Evolutionary conservation across 1,140 invertebrate species (phyloP).

Genomic region (Drosophila kikkawai): DNA sequence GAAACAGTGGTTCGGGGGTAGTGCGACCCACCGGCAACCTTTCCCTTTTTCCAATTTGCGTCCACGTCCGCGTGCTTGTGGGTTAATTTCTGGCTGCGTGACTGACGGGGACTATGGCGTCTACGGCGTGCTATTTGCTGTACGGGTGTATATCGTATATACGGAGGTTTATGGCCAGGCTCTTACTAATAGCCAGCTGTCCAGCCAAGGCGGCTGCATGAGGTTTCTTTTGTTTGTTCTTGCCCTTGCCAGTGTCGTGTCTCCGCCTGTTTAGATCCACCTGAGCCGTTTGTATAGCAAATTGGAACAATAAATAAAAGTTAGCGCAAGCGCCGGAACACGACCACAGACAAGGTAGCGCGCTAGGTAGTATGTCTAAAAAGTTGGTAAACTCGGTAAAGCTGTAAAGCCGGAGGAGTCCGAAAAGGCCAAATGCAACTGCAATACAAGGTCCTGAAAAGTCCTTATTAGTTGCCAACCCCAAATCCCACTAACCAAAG

Average conservation of each 20-base stretch:
- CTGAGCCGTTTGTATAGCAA: slow-evolving; percentile 34
- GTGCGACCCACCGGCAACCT: slow-evolving; percentile 12
- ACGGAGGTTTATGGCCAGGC: slow-evolving; percentile 22
- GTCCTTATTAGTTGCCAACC: slow-evolving; percentile 7
- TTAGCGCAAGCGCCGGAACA: slow-evolving; percentile 48
- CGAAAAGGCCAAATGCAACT: slow-evolving; percentile 34
- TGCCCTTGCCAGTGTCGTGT: slow-evolving; percentile 16
- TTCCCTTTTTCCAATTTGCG: slow-evolving; percentile 46
- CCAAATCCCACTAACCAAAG: neutral
- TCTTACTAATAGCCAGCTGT: slow-evolving; percentile 41
- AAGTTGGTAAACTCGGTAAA: slow-evolving; percentile 2
- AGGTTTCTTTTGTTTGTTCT: slow-evolving; percentile 27
- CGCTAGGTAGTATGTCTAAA: slow-evolving; percentile 3
- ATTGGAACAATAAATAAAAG: slow-evolving; percentile 54
- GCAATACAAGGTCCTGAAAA: slow-evolving; percentile 33
- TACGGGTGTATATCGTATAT: slow-evolving; percentile 12
- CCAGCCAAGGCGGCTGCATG: slow-evolving; percentile 34
- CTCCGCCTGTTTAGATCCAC: slow-evolving; percentile 34
- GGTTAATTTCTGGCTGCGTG: slow-evolving; percentile 57
- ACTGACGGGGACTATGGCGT: slow-evolving; percentile 20
- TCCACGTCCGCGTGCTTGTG: slow-evolving; percentile 55
- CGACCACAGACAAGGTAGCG: neutral
- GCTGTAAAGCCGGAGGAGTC: neutral
- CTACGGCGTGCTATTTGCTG: slow-evolving; percentile 21
- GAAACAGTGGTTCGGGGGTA: slow-evolving; percentile 27